A percentile compares a stretch with the other conserved stretches of the same genome.
Evolutionary conservation across 1,140 invertebrate genomes (phyloP).

Genomic region (Thaumetopoea pityocampa): DNA sequence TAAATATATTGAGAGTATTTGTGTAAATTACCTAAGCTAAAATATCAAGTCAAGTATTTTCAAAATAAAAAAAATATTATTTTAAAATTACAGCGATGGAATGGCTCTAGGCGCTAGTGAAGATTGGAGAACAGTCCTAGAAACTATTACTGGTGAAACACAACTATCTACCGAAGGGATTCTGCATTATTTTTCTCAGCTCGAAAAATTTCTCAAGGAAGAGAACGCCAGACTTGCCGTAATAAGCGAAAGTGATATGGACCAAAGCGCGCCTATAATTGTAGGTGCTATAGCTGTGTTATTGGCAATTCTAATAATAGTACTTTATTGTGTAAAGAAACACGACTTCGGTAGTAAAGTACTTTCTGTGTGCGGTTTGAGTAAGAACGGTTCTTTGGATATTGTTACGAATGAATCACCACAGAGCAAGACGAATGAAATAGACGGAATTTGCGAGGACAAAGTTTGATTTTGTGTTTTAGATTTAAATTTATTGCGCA

Average conservation of each 20-base stretch:
- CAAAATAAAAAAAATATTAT: no score
- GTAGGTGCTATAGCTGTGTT: constrained; percentile 50
- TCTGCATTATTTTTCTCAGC: constrained; percentile 65
- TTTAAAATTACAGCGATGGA: constrained; percentile 68
- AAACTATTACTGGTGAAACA: constrained; percentile 77
- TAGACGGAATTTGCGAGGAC: constrained; percentile 47
- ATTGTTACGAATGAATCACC: constrained; percentile 55
- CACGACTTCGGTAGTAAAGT: constrained; percentile 37
- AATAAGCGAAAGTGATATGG: constrained; percentile 40
- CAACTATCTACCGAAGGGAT: constrained; percentile 73
- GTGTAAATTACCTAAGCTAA: no score
- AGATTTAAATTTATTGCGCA: no score
- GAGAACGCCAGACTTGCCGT: constrained; percentile 46
- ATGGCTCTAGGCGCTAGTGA: constrained; percentile 78
- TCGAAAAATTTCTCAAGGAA: constrained; percentile 49
- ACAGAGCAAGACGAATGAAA: constrained; percentile 42
- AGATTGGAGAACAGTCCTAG: constrained; percentile 79
- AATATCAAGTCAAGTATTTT: no score
- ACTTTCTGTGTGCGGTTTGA: constrained; percentile 50
- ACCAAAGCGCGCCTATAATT: constrained; percentile 52
- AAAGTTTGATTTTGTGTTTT: constrained; percentile 50
- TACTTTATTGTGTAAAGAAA: constrained; percentile 59
- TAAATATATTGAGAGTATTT: no score
- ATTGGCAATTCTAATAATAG: constrained; percentile 47
- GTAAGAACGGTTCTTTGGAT: constrained; percentile 66